These are phyloP conservation scores for Calyptommatus sinebrachiatus DNA, from an alignment of 2,113 vertebrate species.

Conservation along the genomic window DNA sequence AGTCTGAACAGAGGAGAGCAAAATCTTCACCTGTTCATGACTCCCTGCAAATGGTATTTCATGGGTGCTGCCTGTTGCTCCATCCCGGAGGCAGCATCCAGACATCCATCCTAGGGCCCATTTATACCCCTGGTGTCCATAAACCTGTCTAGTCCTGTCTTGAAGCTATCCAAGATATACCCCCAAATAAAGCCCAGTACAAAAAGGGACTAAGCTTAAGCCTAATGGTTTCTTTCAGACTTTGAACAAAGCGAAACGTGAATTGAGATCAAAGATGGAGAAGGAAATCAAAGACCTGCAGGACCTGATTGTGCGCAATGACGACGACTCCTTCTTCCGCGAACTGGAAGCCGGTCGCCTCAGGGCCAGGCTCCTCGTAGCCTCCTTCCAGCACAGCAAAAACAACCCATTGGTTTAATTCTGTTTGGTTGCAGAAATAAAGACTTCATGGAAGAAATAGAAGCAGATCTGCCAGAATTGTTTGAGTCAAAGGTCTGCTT, in stretches of 20 bases:
- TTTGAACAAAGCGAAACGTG: conserved; percentile 84
- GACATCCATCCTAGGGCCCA: too few relatives aligned
- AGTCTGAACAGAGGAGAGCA: too few relatives aligned
- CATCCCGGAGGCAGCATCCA: too few relatives aligned
- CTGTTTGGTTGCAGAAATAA: not conserved
- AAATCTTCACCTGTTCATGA: too few relatives aligned
- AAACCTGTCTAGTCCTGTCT: too few relatives aligned
- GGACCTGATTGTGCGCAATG: conserved; percentile 79
- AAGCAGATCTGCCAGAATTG: too few relatives aligned
- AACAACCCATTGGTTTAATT: conserved; percentile 64
- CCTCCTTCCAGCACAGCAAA: conserved; percentile 86
- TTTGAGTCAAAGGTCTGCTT: conserved; percentile 7
- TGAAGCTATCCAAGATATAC: too few relatives aligned
- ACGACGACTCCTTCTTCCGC: conserved; percentile 84
- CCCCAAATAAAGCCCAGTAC: too few relatives aligned
- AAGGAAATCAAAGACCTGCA: conserved; percentile 88
- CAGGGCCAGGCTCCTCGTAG: conserved; percentile 79
- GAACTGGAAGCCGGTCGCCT: conserved; percentile 87
- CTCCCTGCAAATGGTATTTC: too few relatives aligned
- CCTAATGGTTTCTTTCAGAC: conserved; percentile 71
- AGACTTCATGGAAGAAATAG: not conserved
- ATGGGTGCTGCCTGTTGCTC: too few relatives aligned
- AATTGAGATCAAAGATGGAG: conserved; percentile 88
- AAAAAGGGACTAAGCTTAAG: conserved; percentile 6
- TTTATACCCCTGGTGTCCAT: too few relatives aligned